Conservation (phyloP, 2,888 invertebrate genomes). For the Pharmacophagus antenor region DNA sequence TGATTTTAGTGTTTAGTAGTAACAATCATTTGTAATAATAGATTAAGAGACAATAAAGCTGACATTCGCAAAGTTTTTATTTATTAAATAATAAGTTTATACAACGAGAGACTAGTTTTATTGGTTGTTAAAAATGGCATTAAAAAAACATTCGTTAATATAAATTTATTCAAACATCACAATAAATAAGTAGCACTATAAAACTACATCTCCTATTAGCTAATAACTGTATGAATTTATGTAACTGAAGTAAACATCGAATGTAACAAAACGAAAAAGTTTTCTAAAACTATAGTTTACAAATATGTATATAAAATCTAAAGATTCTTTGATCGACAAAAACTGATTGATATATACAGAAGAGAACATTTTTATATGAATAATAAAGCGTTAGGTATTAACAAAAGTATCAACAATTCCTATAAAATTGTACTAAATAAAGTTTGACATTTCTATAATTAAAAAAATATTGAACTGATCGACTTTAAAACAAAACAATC, state of each 20-base stretch:
- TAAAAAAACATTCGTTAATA: constrained; percentile 25
- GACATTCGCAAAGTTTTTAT: too few species aligned
- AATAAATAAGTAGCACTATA: constrained; percentile 31
- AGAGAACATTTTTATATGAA: not conserved
- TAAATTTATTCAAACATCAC: constrained; percentile 29
- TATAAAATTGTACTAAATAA: not conserved
- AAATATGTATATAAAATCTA: not conserved
- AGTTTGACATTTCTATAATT: not conserved
- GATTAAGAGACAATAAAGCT: too few species aligned
- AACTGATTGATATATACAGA: not conserved
- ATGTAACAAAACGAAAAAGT: not conserved
- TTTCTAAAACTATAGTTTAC: too few species aligned
- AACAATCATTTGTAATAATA: too few species aligned
- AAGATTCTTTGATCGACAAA: not conserved
- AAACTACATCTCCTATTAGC: constrained; percentile 6
- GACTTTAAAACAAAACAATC: not conserved
- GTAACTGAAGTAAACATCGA: not conserved
- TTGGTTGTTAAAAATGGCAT: too few species aligned
- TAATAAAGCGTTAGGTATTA: not conserved
- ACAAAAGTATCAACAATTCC: not conserved
- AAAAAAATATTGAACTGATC: not conserved
- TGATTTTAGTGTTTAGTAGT: too few species aligned
- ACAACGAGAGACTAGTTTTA: too few species aligned
- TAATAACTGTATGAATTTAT: not conserved
- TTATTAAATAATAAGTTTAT: too few species aligned